Base-by-base conservation (phyloP, 2,888 invertebrate genomes). In the Acrocyrtus sp. region DNA sequence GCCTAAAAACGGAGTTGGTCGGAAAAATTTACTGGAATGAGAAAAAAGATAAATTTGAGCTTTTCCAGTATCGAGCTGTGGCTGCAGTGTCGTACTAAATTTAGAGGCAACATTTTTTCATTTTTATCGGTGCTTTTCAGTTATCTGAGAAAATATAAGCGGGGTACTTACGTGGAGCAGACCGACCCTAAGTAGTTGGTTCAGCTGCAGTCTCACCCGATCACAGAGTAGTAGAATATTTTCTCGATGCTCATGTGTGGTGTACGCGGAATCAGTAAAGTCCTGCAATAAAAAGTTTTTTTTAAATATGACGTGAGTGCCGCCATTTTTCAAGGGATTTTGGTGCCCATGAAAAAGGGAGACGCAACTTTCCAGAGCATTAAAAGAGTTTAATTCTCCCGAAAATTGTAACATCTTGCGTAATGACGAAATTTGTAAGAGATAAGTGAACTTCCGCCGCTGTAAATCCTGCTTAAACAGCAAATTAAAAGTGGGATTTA, bases 231-330 rank as follows among this genome's bases (percentile, higher is more conserved):
- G 89, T 74, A 99, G 88, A 83, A 99, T 97, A 84, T 95, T 93
- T 86, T 99, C 96, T 76, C 98, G 89, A 86, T 97, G 96, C 84
- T 96, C 96, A 86, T 98, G 97, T 81, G 93, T 93, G 76, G 98
- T 99, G 86, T 98, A 99, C 78, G 98, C 97, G 79, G 98, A 98
- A 87, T 99, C 98, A 61, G 98, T 99, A 86, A 99, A 99, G 87
- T 99, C 98, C 87, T 88, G 87, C 10, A 70, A 66, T 50, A 48
- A 19, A 62, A 26, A 53, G 34, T 41, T 24, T n/a, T n/a, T 26
- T 54, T 10, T 39, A 8, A 39, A 10, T 39, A 10, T 39, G 8
- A 39, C 15, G 39, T 39, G 8, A 8, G 8, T 39, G 39, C 8
- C 39, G 15, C 15, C 39, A 15, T 39, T 39, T 39, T 39, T 39